phyloP scores from a whole-genome alignment of 2,888 invertebrate genomes.

The Myathropa florea region DNA sequence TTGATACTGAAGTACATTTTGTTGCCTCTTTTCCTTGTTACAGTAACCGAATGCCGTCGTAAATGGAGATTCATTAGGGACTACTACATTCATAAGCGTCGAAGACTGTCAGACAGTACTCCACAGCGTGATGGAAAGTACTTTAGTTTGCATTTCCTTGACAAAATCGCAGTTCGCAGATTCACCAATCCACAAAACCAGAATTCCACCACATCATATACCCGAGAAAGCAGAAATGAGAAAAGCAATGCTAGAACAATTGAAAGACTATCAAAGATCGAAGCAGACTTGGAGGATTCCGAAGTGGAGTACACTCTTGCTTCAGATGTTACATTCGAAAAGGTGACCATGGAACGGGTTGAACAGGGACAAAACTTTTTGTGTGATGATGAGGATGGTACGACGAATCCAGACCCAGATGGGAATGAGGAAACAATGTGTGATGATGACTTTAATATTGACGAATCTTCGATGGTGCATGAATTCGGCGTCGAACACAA shows the following conservation, averaged over 20 bases:
- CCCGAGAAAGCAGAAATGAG: neutral
- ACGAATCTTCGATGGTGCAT: constrained; percentile 8
- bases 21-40: neutral
- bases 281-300: constrained; percentile 17
- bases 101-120: constrained; percentile 35
- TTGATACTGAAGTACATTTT: too few species aligned
- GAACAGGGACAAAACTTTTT: constrained; percentile 13
- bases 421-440: constrained; percentile 2
- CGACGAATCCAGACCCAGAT: constrained; percentile 4
- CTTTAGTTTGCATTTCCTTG: constrained; percentile 56
- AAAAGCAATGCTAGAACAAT: neutral
- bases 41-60: constrained; percentile 63
- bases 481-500: constrained; percentile 6
- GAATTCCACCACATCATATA: neutral
- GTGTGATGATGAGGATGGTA: constrained; percentile 14
- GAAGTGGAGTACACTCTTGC: constrained; percentile 31
- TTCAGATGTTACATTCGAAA: constrained; percentile 45
- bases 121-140: constrained; percentile 64
- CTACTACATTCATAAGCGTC: constrained; percentile 65
- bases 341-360: constrained; percentile 47
- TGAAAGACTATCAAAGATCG: constrained; percentile 6
- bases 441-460: constrained; percentile 25
- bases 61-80: constrained; percentile 70
- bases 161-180: constrained; percentile 39
- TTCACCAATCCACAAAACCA: neutral